These are phyloP conservation scores for Meteorus sp. DNA, from an alignment of 1,140 invertebrate species.

Conservation along the genomic window DNA sequence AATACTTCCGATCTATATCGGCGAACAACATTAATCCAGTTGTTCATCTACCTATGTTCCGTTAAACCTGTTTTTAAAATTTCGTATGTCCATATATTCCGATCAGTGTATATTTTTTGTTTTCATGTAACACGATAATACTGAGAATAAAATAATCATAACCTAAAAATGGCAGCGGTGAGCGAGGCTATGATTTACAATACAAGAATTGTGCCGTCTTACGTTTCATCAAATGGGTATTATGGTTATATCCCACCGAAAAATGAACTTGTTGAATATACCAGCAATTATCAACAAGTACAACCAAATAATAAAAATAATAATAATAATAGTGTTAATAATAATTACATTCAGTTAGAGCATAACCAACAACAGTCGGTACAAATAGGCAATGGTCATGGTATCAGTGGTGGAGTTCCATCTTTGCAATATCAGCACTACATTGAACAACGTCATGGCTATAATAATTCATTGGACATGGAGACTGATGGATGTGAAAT, in stretches of 20 bases:
- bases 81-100: too few relatives aligned
- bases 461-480: constrained; percentile 35
- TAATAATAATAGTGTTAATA: constrained; percentile 5
- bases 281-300: constrained; percentile 21
- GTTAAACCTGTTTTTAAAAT: too few relatives aligned
- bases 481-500: constrained; percentile 41
- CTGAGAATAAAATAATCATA: not conserved
- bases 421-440: constrained; percentile 1
- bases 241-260: constrained; percentile 42
- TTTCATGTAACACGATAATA: not conserved
- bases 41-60: too few relatives aligned
- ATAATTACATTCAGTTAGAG: too few relatives aligned
- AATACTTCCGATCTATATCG: too few relatives aligned
- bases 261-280: constrained; percentile 6
- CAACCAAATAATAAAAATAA: not conserved
- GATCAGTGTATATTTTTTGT: too few relatives aligned
- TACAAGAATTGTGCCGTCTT: constrained; percentile 28
- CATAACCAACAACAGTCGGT: not conserved
- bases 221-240: constrained; percentile 45
- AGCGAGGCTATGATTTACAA: constrained; percentile 30
- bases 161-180: constrained; percentile 32
- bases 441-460: constrained; percentile 13
- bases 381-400: constrained; percentile 1
- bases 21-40: too few relatives aligned
- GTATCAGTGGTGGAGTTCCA: not conserved